Base-by-base conservation (phyloP, 1,140 invertebrate species). In the Dreissena polymorpha region DNA sequence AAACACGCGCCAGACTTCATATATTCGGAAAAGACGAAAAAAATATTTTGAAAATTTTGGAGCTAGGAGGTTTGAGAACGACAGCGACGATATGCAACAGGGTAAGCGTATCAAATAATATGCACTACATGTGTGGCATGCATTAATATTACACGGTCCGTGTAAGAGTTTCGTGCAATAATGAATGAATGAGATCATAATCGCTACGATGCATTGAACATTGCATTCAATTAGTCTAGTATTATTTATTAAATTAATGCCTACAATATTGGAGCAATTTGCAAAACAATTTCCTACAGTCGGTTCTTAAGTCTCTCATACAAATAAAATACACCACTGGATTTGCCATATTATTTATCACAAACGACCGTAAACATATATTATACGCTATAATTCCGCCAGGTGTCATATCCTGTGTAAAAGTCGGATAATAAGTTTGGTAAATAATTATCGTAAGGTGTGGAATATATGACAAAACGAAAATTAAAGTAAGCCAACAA, bases 291-390 rank as follows among this genome's bases (percentile, higher is more conserved):
- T 60, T 60, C 57, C 57, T 60, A 60, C 16, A 60, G 57, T 60
- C 57, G 16, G 60, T 39, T 39, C 80, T n/a, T 39, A 83, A 83
- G 18, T 55, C 50, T 21, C 27, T 29, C 10, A 60, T 18, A 67
- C 80, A 83, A 10, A 69, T 18, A 14, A 50, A 67, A 65, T 89
- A 89, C 16, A 89, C 84, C 23, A 89, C 84, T 12, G 88, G 86
- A 75, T 89, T 89, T 55, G 84, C 87, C 57, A 85, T 85, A 71
- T 86, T 88, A 74, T 89, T 89, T 14, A 89, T 87, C 18, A 89
- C 88, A 76, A 87, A 89, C 5, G 87, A 84, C 69, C 88, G 70
- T 5, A 89, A 68, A 16, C 85, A 81, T 53, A 89, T 64, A 23
- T 85, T 86, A 25, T 80, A 70, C 0, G 55, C 72, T 0, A 69